Evolutionary conservation across 2,113 vertebrate species (phyloP).

Genomic region (Protobothrops mucrosquamatus): DNA sequence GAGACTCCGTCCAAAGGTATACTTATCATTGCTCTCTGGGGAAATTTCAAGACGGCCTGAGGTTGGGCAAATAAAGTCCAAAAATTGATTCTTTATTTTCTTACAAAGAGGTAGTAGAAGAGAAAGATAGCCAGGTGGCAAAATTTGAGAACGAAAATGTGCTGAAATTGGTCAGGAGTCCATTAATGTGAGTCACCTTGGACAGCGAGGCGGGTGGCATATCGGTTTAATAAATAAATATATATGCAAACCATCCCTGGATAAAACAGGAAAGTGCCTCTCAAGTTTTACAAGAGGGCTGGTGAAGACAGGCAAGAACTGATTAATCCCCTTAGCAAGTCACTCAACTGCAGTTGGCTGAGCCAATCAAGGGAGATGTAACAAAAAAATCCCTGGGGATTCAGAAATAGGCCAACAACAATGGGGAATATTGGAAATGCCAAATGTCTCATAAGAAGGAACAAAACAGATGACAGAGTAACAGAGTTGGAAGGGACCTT

Average conservation of each 20-base stretch:
- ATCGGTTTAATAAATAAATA: background rate
- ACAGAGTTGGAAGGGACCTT: background rate
- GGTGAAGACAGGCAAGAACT: background rate
- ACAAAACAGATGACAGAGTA: background rate
- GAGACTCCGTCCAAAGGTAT: background rate
- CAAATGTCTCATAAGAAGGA: background rate
- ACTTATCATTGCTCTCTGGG: conserved; percentile 4
- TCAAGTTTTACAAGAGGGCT: background rate
- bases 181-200: background rate
- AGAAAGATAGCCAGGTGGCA: background rate
- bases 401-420: background rate
- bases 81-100: background rate
- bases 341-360: background rate
- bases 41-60: conserved; percentile 18
- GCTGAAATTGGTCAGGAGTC: background rate
- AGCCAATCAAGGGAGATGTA: background rate
- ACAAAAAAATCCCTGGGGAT: background rate
- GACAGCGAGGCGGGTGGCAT: background rate
- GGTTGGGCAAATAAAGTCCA: background rate
- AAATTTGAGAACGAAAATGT: background rate
- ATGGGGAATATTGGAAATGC: background rate
- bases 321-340: background rate
- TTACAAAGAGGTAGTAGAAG: background rate
- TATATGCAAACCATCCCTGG: background rate
- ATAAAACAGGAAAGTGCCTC: background rate